Base-by-base conservation (phyloP, 1,140 invertebrate species). In the Lucilia sericata region DNA sequence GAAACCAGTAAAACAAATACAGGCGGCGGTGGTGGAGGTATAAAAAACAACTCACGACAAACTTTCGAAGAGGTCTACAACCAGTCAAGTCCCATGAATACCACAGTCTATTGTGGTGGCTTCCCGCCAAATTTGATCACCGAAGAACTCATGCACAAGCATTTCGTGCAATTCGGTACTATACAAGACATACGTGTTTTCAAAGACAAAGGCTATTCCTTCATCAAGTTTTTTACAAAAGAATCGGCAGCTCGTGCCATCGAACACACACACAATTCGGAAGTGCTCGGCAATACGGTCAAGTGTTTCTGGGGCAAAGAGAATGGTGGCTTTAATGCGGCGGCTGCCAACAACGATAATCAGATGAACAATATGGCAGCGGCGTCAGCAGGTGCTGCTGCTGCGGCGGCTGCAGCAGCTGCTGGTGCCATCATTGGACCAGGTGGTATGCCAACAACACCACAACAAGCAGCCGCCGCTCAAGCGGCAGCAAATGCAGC, bases 301-400 rank as follows among this genome's bases (percentile, higher is more conserved):
- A 99, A 99, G 93, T 99, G 98, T 93, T 99, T 98, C 91, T 99
- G 99, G 99, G 99, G 99, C 12, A 99, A 99, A 92, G 98, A 99
- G 90, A 91, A 91, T 82, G 90, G 90, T 12, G 90, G 90, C 82
- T 25, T 80, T 25, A 80, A 78, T 78, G n/a, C 76, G 8, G 25
- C 10, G 5, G 42, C 76, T 51, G 76, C 19, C 19, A 49, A n/a
- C 19, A 80, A 80, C 21, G 90, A 91, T 76, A 89, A 90, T 78
- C 90, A 88, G 2, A 84, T 85, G 82, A 90, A 88, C 65, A 90
- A 90, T 87, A 60, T 90, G 49, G 87, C 88, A 70, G 88, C 87
- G 17, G 89, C 87, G 5, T 88, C 87, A 36, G 87, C 88, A 34
- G 88, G 88, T 36, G 84, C 83, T 21, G 84, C 84, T 30, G 84